Evolutionary conservation across 2,797 vertebrate species (phyloP).

Genomic region (Chelonia mydas): DNA sequence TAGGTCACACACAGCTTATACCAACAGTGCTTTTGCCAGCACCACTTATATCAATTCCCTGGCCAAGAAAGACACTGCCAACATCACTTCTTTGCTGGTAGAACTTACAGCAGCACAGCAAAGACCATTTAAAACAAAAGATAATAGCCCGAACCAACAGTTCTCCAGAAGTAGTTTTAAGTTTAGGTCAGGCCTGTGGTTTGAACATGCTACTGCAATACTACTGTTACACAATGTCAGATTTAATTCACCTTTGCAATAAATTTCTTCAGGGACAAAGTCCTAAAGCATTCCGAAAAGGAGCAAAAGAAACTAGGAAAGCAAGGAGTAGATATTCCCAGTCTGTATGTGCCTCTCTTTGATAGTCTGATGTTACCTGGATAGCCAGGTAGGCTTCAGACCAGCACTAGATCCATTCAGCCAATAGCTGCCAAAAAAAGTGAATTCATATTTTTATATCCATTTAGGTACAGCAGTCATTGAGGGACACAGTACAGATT

Average conservation of each 20-base stretch:
- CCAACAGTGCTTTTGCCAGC: not conserved
- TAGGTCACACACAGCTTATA: not conserved
- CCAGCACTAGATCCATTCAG: constrained; percentile 79
- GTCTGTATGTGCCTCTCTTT: constrained; percentile 78
- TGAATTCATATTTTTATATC: not conserved
- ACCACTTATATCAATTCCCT: not conserved
- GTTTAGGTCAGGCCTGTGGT: too few species aligned
- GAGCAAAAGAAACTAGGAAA: constrained; percentile 75
- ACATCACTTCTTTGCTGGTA: not conserved
- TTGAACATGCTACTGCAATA: too few species aligned
- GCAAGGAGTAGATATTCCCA: constrained; percentile 79
- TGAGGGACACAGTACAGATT: not conserved
- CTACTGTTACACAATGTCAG: not conserved
- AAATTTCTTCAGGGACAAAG: constrained; percentile 82
- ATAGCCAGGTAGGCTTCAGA: constrained; percentile 81
- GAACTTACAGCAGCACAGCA: too few species aligned
- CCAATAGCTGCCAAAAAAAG: constrained; percentile 76
- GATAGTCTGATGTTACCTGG: constrained; percentile 85
- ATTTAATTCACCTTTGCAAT: constrained; percentile 78
- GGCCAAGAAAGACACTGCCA: not conserved
- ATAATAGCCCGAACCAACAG: too few species aligned
- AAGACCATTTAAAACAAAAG: too few species aligned
- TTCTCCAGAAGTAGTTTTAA: too few species aligned
- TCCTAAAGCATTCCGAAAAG: constrained; percentile 83
- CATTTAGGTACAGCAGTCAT: not conserved